These are phyloP conservation scores for Redunca redunca DNA, from an alignment of 2,113 vertebrate species.

Conservation along the genomic window DNA sequence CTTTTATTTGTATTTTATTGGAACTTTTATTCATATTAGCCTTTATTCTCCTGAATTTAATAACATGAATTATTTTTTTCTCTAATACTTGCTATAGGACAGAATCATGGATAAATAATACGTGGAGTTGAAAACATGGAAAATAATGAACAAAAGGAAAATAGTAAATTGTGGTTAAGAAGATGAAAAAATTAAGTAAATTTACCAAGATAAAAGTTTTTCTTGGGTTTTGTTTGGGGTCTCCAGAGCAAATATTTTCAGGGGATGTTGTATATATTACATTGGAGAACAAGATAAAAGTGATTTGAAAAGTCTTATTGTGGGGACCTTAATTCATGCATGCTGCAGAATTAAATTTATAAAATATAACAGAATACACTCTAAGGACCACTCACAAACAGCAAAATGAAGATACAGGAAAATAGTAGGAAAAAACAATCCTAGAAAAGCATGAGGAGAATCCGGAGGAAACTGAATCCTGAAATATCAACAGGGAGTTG, in stretches of 20 bases:
- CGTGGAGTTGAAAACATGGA: not conserved
- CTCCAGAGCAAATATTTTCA: not conserved
- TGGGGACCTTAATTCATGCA: not conserved
- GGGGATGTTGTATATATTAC: not conserved
- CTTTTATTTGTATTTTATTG: not conserved
- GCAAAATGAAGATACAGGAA: not conserved
- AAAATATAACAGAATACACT: not conserved
- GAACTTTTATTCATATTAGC: not conserved
- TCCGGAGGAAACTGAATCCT: not conserved
- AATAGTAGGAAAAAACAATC: not conserved
- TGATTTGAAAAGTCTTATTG: not conserved
- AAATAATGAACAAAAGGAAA: not conserved
- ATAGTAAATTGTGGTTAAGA: not conserved
- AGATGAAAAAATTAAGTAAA: not conserved
- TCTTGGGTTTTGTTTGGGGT: not conserved
- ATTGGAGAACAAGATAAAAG: not conserved
- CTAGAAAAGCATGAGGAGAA: not conserved
- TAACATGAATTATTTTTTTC: not conserved
- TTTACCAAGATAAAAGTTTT: not conserved
- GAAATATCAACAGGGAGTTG: not conserved
- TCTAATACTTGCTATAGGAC: not conserved
- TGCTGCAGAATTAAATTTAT: not conserved
- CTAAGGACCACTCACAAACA: not conserved
- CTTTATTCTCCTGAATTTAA: not conserved
- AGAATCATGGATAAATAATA: not conserved